Conservation (phyloP, 53 echinoderm and acorn worm species). For the Patiria pectinifera region DNA sequence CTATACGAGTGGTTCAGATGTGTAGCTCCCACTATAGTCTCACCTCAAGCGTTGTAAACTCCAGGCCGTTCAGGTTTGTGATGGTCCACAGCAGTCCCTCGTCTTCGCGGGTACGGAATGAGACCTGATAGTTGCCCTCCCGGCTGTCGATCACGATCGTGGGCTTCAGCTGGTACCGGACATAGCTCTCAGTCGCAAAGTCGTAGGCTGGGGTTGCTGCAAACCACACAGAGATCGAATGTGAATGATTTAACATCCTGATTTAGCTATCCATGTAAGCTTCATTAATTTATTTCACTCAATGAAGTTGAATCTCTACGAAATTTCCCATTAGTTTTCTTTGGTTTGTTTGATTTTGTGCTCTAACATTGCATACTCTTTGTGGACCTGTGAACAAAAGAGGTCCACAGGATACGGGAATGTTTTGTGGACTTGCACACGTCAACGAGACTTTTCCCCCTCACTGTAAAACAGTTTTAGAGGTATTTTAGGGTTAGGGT, state of each 20-base stretch:
- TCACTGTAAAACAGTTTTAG: too few relatives aligned
- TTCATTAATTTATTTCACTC: too few relatives aligned
- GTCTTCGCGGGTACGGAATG: constrained; percentile 78
- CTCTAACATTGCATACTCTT: too few relatives aligned
- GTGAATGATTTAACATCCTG: background rate
- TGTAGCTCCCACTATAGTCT: background rate
- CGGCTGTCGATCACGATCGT: constrained; percentile 46
- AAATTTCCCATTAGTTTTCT: too few relatives aligned
- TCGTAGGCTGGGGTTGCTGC: constrained; percentile 63
- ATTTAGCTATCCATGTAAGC: too few relatives aligned
- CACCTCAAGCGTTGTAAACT: constrained; percentile 89
- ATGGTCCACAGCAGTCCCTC: constrained; percentile 91
- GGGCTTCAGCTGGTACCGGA: constrained; percentile 74
- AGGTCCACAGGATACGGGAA: too few relatives aligned
- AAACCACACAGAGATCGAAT: background rate
- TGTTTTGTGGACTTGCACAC: too few relatives aligned
- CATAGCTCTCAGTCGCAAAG: constrained; percentile 87
- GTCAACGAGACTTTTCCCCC: too few relatives aligned
- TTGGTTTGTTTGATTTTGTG: too few relatives aligned
- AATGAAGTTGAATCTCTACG: too few relatives aligned
- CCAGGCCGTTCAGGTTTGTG: constrained; percentile 78
- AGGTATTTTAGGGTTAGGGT: too few relatives aligned
- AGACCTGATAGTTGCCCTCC: constrained; percentile 78
- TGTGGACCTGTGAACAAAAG: too few relatives aligned
- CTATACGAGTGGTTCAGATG: background rate